These are phyloP conservation scores for Dilophus febrilis DNA, from an alignment of 2,888 invertebrate genomes.

Conservation along the genomic window DNA sequence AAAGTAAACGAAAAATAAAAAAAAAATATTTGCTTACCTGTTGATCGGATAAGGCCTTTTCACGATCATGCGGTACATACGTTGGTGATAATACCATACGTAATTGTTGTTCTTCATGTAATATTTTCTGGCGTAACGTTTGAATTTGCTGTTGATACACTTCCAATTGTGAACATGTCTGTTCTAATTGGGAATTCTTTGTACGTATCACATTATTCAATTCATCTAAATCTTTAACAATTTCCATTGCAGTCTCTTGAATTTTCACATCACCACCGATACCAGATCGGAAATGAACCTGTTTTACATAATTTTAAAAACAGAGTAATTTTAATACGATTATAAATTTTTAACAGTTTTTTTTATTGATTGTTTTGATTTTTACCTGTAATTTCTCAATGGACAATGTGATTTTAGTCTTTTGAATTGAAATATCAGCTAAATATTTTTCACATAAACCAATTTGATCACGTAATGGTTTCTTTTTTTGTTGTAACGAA, in stretches of 20 bases:
- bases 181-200: conserved; percentile 41
- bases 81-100: conserved; percentile 67
- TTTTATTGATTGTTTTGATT: conserved; percentile 7
- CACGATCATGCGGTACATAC: conserved; percentile 66
- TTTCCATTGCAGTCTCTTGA: conserved; percentile 49
- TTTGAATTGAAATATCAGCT: conserved; percentile 74
- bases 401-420: conserved; percentile 73
- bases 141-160: conserved; percentile 77
- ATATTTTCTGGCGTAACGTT: conserved; percentile 63
- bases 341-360: background rate
- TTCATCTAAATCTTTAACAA: conserved; percentile 47
- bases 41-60: conserved; percentile 65
- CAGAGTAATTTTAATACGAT: background rate
- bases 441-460: conserved; percentile 71
- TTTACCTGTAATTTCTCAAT: conserved; percentile 80
- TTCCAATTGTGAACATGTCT: conserved; percentile 70
- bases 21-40: conserved; percentile 48
- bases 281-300: conserved; percentile 80
- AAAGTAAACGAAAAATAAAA: too few species aligned
- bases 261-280: conserved; percentile 65
- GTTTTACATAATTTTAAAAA: conserved; percentile 10
- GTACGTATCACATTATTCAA: conserved; percentile 21
- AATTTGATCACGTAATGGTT: conserved; percentile 73
- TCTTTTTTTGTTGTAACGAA: conserved; percentile 67
- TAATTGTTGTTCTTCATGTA: conserved; percentile 75